These are phyloP conservation scores for Sylvilagus bachmani DNA, from an alignment of 2,113 vertebrate genomes.

Conservation along the genomic window DNA sequence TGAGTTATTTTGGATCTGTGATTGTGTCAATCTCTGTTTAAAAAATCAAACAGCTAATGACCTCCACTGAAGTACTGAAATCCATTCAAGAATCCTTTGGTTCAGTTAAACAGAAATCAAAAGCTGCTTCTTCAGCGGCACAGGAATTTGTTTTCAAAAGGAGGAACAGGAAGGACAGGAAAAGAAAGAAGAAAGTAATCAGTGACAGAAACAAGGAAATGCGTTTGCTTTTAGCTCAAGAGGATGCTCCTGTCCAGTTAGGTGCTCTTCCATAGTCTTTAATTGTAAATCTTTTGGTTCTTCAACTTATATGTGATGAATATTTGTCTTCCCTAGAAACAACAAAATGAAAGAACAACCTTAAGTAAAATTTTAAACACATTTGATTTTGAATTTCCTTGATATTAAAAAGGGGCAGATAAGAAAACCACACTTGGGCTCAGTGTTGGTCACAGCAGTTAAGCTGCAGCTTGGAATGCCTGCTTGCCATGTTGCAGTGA, in stretches of 20 bases:
- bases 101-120: conserved; percentile 35
- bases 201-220: neutral
- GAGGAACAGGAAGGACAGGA: neutral
- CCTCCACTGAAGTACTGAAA: conserved; percentile 41
- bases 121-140: conserved; percentile 34
- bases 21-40: conserved; percentile 73
- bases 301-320: neutral
- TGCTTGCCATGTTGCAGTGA: too few relatives aligned
- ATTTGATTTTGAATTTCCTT: neutral
- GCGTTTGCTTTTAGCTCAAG: neutral
- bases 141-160: neutral
- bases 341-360: neutral
- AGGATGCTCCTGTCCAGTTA: neutral
- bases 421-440: neutral
- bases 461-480: too few relatives aligned
- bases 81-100: conserved; percentile 16
- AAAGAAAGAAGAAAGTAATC: neutral
- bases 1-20: conserved; percentile 50
- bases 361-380: neutral
- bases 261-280: neutral
- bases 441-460: too few relatives aligned
- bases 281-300: neutral
- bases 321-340: neutral
- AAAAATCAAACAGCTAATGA: conserved; percentile 61
- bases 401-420: neutral